Evolutionary conservation across 2,797 vertebrate species (phyloP), one percentile per base, ranked within the genome.

Genomic region (Coregonus suidteri): DNA sequence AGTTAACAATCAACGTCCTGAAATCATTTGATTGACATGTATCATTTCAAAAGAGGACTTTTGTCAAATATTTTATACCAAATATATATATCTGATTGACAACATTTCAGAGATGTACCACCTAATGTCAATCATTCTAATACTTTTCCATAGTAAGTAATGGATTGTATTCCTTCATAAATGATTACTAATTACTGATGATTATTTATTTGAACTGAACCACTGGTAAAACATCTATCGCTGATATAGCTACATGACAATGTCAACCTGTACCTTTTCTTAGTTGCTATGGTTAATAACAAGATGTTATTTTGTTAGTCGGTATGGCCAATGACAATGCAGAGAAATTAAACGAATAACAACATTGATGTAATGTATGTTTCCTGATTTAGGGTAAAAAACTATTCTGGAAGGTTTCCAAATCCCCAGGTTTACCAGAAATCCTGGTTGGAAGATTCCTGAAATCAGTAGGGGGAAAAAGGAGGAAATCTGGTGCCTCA

Each of bases 121-220:
- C 78, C n/a, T 79, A 73, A 80, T 79, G 76, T 75, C 74, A 87
- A 78, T 81, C 77, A 84, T 77, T 18, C 70, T 73, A 74, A 76
- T 79, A 79, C 77, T 77, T 82, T 56, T 65, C 31, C 31, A 34
- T 34, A 34, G 31, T 34, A 34, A 70, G 35, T 15, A 69, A 6
- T 65, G 34, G 76, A 53, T 20, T 76, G 41, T 83, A 54, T 79
- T 75, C 75, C 75, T 18, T 34, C 13, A n/a, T 34, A 53, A 72
- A 75, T 77, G 68, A 75, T 74, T 79, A 81, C 78, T 69, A 3
- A 77, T 66, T 70, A 6, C 25, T 25, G 25, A 51, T 34, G 15
- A 75, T 75, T n/a, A 73, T 73, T 73, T 59, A 15, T n/a, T 56
- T 14, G 35, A 18, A 54, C 0, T 13, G 25, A 54, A 9, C 15